phyloP scores from a whole-genome alignment of 64 coral and sea anemone genomes.

The Montipora efflorescens region DNA sequence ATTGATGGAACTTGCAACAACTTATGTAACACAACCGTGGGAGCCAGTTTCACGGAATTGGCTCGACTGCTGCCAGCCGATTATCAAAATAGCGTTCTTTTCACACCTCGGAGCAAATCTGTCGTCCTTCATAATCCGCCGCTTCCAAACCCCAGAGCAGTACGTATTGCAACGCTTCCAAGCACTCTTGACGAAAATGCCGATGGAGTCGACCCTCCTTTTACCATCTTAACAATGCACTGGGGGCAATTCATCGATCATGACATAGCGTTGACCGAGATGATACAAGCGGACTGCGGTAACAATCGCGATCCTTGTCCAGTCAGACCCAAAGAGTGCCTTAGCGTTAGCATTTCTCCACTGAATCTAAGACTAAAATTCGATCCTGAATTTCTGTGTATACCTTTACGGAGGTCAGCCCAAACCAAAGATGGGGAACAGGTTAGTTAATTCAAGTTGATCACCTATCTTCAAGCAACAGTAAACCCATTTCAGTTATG shows the following conservation, averaged over 20 bases:
- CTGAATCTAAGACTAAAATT: neutral
- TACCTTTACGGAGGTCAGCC: neutral
- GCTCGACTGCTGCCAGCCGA: neutral
- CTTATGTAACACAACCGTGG: neutral
- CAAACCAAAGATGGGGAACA: neutral
- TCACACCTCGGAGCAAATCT: neutral
- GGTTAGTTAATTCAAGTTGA: neutral
- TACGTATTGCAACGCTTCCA: neutral
- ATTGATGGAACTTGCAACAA: conserved; percentile 40
- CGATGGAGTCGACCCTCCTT: neutral
- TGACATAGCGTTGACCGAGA: conserved; percentile 46
- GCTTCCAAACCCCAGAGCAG: neutral
- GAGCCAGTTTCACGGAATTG: neutral
- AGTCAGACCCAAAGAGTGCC: neutral
- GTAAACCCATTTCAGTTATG: no score
- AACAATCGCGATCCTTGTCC: neutral
- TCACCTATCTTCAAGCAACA: neutral
- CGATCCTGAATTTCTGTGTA: neutral
- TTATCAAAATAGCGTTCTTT: no score
- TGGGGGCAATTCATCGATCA: conserved; percentile 74
- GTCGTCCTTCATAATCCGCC: neutral
- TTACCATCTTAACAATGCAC: conserved; percentile 51
- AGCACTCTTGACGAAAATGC: neutral
- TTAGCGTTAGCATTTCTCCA: neutral
- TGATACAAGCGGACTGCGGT: conserved; percentile 29